phyloP scores from a whole-genome alignment of 2,113 vertebrate species.

The Etheostoma spectabile region DNA sequence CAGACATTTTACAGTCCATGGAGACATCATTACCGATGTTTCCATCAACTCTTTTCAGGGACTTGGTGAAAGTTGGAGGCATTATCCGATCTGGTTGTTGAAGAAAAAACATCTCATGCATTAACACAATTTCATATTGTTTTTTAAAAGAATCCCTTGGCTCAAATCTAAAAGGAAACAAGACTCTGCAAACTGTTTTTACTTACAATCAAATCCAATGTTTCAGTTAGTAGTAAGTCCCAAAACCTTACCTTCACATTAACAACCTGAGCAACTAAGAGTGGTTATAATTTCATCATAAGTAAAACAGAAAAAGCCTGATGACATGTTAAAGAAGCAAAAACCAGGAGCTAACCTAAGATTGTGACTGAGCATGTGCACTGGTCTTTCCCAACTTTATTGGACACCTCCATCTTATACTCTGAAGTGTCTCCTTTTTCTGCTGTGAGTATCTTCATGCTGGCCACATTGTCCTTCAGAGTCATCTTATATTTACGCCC shows the following conservation, averaged over 20 bases:
- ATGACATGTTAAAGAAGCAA: constrained; percentile 4
- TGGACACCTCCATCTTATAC: constrained; percentile 94
- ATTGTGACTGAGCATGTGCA: constrained; percentile 93
- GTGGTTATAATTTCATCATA: not conserved
- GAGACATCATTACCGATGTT: constrained; percentile 83
- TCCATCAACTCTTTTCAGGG: constrained; percentile 91
- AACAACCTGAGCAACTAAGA: not conserved
- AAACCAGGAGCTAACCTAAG: constrained; percentile 88
- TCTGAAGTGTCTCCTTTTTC: constrained; percentile 93
- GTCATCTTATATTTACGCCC: constrained; percentile 96
- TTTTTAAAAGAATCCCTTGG: not conserved
- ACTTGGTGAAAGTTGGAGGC: constrained; percentile 94
- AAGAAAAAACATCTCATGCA: constrained; percentile 70
- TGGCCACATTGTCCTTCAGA: constrained; percentile 92
- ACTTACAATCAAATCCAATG: not conserved
- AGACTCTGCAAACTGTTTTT: not conserved
- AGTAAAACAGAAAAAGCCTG: not conserved
- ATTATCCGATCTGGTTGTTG: constrained; percentile 93
- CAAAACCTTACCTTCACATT: not conserved
- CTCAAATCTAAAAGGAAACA: constrained; percentile 3
- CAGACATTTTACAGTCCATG: constrained; percentile 95
- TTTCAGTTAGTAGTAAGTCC: not conserved
- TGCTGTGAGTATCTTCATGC: constrained; percentile 92
- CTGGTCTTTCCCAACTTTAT: constrained; percentile 94
- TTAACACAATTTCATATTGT: constrained; percentile 29